Evolutionary conservation across 2,113 vertebrate genomes (phyloP).

Genomic region (Scomber japonicus): DNA sequence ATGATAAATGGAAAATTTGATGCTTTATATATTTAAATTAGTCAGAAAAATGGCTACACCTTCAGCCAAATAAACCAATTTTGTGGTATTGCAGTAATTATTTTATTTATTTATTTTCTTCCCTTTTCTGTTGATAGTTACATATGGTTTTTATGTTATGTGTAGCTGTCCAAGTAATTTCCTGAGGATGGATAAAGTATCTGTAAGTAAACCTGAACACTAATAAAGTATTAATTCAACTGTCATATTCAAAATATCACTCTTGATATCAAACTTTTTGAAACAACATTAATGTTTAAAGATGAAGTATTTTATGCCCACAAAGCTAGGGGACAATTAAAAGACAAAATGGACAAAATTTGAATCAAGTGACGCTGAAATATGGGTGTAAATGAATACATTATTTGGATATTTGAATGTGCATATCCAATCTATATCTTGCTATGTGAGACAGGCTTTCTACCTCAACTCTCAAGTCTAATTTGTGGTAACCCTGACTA

Average conservation of each 20-base stretch:
- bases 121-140: too few relatives aligned
- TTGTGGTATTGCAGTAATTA: too few relatives aligned
- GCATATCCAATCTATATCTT: too few relatives aligned
- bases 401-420: too few relatives aligned
- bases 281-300: too few relatives aligned
- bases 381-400: neutral
- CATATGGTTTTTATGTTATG: too few relatives aligned
- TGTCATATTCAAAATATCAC: neutral
- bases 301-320: neutral
- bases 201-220: neutral
- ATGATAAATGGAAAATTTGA: neutral
- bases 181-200: too few relatives aligned
- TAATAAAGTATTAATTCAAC: neutral
- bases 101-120: too few relatives aligned
- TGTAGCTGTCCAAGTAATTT: too few relatives aligned
- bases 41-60: neutral
- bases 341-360: constrained; percentile 1
- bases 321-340: neutral
- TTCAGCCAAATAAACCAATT: neutral
- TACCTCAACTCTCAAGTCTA: neutral
- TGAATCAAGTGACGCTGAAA: neutral
- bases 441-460: too few relatives aligned
- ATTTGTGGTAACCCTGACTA: neutral
- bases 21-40: neutral
- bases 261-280: too few relatives aligned